phyloP scores from a whole-genome alignment of 2,113 vertebrate species.

The Herpailurus yagouaroundi region DNA sequence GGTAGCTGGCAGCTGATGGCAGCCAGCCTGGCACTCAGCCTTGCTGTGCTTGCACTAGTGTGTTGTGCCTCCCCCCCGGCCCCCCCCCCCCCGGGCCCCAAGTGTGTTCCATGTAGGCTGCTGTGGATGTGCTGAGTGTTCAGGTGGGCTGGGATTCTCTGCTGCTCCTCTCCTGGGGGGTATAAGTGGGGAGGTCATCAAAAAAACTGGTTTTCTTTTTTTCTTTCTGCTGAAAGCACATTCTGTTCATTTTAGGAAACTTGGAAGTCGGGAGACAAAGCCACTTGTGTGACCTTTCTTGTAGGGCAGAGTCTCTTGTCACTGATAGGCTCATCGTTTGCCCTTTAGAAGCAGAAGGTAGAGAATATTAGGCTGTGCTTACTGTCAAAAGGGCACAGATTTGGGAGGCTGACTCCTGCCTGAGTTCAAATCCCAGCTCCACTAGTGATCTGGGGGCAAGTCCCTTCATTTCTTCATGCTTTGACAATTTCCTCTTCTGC shows the following conservation, averaged over 20 bases:
- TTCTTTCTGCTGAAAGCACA: background rate
- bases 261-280: background rate
- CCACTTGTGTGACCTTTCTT: background rate
- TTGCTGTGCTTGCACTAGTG: background rate
- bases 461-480: background rate
- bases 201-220: background rate
- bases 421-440: background rate
- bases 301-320: background rate
- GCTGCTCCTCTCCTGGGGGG: background rate
- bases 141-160: background rate
- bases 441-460: background rate
- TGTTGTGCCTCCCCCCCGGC: background rate
- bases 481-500: background rate
- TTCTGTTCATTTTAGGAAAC: background rate
- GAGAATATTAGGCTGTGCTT: too few species aligned
- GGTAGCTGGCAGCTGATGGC: conserved; percentile 16
- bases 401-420: background rate
- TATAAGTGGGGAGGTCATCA: background rate
- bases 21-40: background rate
- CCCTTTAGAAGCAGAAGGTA: background rate
- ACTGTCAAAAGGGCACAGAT: background rate
- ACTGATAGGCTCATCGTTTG: fast-evolving
- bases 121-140: background rate
- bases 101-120: background rate
- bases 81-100: too few species aligned